Conservation (phyloP, 2,113 vertebrate species). For the Dicrurus megarhynchus region DNA sequence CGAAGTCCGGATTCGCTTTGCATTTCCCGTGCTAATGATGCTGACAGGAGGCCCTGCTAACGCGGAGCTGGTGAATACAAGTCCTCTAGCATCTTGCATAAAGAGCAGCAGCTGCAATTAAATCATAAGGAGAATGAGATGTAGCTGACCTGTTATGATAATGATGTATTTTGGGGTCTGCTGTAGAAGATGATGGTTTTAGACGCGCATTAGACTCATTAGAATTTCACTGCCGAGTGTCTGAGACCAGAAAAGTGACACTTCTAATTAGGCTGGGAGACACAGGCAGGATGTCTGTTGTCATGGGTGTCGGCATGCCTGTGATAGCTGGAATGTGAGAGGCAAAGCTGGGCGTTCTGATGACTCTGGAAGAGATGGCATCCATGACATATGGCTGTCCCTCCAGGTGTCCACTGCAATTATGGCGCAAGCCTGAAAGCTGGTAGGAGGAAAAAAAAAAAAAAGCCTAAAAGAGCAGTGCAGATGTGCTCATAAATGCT, state of each 20-base stretch:
- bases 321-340: not conserved
- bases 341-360: not conserved
- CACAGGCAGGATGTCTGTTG: not conserved
- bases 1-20: not conserved
- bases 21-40: constrained; percentile 34
- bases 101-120: not conserved
- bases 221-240: not conserved
- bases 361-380: not conserved
- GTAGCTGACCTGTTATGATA: not conserved
- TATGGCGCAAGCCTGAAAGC: not conserved
- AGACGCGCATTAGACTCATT: not conserved
- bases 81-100: not conserved
- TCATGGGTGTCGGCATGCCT: not conserved
- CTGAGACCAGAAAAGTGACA: not conserved
- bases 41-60: not conserved
- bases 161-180: not conserved
- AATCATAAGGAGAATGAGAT: not conserved
- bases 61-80: not conserved
- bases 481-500: not conserved
- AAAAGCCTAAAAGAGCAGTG: not conserved
- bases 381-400: not conserved
- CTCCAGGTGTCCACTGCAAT: not conserved
- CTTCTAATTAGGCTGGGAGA: not conserved
- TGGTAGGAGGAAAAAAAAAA: not conserved
- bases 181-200: not conserved